Conservation (phyloP, 2,888 invertebrate species). For the Siphonodentalium dalli region DNA sequence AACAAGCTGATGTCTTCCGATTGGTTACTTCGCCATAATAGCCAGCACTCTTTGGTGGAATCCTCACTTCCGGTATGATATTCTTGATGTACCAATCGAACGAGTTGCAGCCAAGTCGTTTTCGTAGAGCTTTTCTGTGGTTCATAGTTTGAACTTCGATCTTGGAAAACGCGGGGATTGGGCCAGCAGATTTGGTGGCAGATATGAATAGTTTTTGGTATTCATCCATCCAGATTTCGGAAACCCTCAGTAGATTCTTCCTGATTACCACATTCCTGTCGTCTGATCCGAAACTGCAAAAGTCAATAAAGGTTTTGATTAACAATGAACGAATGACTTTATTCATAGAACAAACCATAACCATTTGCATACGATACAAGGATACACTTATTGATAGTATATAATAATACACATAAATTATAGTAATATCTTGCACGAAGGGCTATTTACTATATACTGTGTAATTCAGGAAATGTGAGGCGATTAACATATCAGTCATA, state of each 20-base stretch:
- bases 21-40: conserved; percentile 40
- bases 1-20: conserved; percentile 33
- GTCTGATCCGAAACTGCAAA: no score
- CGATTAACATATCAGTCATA: no score
- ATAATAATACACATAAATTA: no score
- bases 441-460: no score
- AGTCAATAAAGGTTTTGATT: no score
- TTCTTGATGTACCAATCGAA: conserved; percentile 97
- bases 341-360: no score
- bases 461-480: no score
- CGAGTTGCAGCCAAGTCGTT: conserved; percentile 85
- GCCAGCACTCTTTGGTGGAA: conserved; percentile 30
- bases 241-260: conserved; percentile 19
- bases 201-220: conserved; percentile 19
- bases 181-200: not conserved
- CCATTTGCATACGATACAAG: no score
- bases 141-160: conserved; percentile 28
- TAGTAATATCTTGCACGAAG: no score
- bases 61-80: conserved; percentile 82
- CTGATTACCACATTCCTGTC: conserved; percentile 1
- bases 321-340: no score
- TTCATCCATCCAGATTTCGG: conserved; percentile 24
- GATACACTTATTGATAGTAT: no score
- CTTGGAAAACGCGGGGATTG: conserved; percentile 21
- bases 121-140: conserved; percentile 75